Percentiles rank a stretch among this genome's conserved stretches.
These are phyloP conservation scores for Whitmania pigra DNA, from an alignment of 1,140 invertebrate genomes.

Conservation along the genomic window DNA sequence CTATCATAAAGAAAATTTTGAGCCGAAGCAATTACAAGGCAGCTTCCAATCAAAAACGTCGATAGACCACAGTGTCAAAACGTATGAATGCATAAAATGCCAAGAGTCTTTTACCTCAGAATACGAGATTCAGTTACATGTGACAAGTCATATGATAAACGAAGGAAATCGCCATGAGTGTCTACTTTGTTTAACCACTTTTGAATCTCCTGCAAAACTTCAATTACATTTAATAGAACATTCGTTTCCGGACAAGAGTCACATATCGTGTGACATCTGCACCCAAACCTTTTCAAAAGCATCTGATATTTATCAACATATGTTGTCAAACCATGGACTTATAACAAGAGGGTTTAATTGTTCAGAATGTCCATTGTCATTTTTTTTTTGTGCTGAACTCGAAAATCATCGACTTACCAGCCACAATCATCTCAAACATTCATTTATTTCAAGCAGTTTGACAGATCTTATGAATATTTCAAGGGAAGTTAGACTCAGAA, in stretches of 20 bases:
- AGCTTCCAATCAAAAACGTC: conserved; percentile 22
- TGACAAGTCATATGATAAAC: conserved; percentile 48
- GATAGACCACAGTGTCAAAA: conserved; percentile 28
- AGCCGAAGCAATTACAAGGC: not conserved
- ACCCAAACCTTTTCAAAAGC: conserved; percentile 71
- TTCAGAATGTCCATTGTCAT: conserved; percentile 63
- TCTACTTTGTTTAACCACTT: conserved; percentile 56
- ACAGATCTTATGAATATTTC: conserved; percentile 5
- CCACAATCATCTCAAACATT: conserved; percentile 20
- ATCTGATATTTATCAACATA: conserved; percentile 63
- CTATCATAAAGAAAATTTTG: conserved; percentile 1
- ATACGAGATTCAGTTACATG: conserved; percentile 55
- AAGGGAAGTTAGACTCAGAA: not conserved
- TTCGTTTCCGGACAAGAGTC: conserved; percentile 66
- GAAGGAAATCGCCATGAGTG: conserved; percentile 54
- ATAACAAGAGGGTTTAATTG: conserved; percentile 70
- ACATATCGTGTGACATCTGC: conserved; percentile 75
- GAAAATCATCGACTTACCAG: conserved; percentile 66
- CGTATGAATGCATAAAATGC: conserved; percentile 59
- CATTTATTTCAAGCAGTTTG: not conserved
- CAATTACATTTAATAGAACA: conserved; percentile 85
- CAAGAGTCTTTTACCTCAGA: conserved; percentile 55
- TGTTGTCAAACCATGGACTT: conserved; percentile 61
- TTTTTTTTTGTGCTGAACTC: conserved; percentile 78
- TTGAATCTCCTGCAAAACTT: conserved; percentile 61